A percentile compares a stretch with the other conserved stretches of the same genome.
Conservation (phyloP, 2,113 vertebrate genomes). For the Colinus virginianus region DNA sequence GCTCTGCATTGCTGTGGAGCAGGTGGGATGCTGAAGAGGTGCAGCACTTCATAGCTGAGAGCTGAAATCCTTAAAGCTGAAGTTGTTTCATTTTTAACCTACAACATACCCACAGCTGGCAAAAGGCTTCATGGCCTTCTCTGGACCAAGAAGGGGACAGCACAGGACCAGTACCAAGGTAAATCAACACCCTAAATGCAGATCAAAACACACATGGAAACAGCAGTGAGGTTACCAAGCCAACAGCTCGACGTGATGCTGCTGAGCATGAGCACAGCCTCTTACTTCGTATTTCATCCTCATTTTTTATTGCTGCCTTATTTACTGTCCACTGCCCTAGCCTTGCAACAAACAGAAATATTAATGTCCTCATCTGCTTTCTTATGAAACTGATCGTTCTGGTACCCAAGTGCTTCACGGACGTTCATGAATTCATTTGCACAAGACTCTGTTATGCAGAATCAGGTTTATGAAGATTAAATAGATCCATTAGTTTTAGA, state of each 20-base stretch:
- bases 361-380: neutral
- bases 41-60: fast-evolving
- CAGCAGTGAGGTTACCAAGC: neutral
- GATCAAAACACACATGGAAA: neutral
- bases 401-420: neutral
- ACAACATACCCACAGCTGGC: neutral
- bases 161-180: neutral
- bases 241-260: neutral
- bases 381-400: neutral
- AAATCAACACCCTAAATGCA: neutral
- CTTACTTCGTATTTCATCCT: neutral
- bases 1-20: neutral
- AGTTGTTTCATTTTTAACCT: neutral
- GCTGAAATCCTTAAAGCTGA: neutral
- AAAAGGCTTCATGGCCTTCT: neutral
- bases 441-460: neutral
- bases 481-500: conserved; percentile 3
- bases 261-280: neutral
- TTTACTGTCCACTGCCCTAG: neutral
- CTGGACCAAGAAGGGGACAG: neutral
- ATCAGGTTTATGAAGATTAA: conserved; percentile 16
- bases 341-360: neutral
- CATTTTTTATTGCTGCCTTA: neutral
- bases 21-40: neutral
- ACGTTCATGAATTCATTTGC: neutral